A percentile compares a stretch with the other conserved stretches of the same genome.
Conservation (phyloP, 2,113 vertebrate genomes). For the Istiophorus platypterus region DNA sequence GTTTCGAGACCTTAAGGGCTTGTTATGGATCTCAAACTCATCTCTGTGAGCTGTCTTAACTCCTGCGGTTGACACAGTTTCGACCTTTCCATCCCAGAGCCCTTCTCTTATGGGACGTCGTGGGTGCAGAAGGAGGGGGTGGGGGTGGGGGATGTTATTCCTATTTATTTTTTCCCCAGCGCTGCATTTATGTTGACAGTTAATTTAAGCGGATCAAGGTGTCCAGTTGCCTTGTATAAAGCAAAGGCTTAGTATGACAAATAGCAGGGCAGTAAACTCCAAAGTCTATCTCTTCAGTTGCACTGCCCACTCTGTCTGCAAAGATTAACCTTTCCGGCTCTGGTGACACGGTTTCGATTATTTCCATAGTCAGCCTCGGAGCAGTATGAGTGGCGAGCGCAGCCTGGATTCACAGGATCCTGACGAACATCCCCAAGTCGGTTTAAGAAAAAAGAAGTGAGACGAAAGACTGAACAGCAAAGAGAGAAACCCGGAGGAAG, state of each 20-base stretch:
- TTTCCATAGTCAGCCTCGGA: constrained; percentile 64
- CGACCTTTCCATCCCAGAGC: constrained; percentile 59
- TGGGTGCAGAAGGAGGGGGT: constrained; percentile 25
- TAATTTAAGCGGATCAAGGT: constrained; percentile 82
- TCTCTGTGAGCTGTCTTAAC: constrained; percentile 64
- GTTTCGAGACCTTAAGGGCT: constrained; percentile 63
- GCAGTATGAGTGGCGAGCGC: constrained; percentile 6
- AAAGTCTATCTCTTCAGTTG: constrained; percentile 72
- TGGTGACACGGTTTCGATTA: constrained; percentile 72
- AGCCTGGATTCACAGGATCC: constrained; percentile 47
- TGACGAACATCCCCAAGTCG: constrained; percentile 52
- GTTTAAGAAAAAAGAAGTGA: constrained; percentile 24
- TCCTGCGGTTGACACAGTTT: constrained; percentile 52
- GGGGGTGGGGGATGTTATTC: constrained; percentile 40
- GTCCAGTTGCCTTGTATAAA: constrained; percentile 76
- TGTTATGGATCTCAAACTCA: constrained; percentile 73
- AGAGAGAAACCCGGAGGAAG: neutral
- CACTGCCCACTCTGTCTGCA: constrained; percentile 75
- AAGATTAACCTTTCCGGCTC: constrained; percentile 78
- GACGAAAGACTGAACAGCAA: neutral
- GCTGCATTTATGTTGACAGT: constrained; percentile 82
- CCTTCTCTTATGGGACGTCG: constrained; percentile 37
- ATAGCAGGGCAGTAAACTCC: constrained; percentile 75
- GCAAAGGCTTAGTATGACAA: constrained; percentile 79
- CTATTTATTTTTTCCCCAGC: constrained; percentile 67